Conservation (phyloP, 1,140 invertebrate genomes). For the Heliconius nattereri region DNA sequence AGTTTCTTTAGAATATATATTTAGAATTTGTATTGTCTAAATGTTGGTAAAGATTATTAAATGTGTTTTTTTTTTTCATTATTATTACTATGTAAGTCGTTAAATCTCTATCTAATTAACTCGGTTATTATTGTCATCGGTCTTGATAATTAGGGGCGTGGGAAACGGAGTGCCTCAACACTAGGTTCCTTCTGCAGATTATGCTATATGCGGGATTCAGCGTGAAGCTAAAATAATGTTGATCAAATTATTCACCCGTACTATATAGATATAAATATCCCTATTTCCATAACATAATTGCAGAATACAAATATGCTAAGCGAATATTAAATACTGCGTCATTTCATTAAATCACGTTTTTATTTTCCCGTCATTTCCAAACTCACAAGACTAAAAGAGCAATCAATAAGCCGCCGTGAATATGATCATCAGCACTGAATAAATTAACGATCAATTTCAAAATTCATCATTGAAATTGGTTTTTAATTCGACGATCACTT, state of each 20-base stretch:
- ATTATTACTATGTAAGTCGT: no score
- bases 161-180: background rate
- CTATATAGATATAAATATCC: background rate
- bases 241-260: background rate
- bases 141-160: background rate
- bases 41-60: background rate
- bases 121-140: no score
- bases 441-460: slow-evolving; percentile 31
- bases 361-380: background rate
- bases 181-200: background rate
- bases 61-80: no score
- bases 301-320: background rate
- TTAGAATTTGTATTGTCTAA: background rate
- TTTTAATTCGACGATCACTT: slow-evolving; percentile 41
- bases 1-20: background rate
- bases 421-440: slow-evolving; percentile 29
- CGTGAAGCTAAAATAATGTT: no score
- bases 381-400: slow-evolving; percentile 2
- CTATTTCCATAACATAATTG: background rate
- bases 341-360: background rate
- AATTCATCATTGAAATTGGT: slow-evolving; percentile 43
- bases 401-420: background rate
- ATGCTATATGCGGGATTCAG: background rate
- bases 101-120: no score
- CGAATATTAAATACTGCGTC: slow-evolving; percentile 1